Evolutionary conservation across 2,113 vertebrate species (phyloP).

Genomic region (Oreocharis arfaki): DNA sequence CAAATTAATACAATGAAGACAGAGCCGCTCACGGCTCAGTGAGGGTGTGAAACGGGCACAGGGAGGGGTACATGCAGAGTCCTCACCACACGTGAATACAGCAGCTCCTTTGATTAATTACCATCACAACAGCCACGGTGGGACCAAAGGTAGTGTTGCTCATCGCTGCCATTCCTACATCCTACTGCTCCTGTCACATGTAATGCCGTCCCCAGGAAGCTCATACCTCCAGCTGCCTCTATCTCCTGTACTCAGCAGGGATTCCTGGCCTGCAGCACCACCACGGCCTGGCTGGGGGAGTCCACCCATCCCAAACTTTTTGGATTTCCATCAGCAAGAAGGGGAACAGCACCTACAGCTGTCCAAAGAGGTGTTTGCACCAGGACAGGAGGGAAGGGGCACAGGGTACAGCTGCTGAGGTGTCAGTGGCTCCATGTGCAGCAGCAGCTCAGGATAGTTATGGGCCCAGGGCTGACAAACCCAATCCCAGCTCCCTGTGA

Average conservation of each 20-base stretch:
- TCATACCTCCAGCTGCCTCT: background rate
- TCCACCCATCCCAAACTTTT: too few relatives aligned
- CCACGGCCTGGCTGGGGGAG: accelerated
- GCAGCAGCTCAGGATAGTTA: background rate
- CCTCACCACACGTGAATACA: background rate
- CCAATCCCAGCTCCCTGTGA: background rate
- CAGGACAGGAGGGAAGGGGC: background rate
- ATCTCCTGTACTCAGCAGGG: background rate
- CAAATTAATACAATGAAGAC: background rate
- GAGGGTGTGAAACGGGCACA: background rate
- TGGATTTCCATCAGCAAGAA: background rate
- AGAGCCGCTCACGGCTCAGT: background rate
- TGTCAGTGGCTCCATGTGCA: background rate
- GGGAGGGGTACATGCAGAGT: background rate
- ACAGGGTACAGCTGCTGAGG: background rate
- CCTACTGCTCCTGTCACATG: background rate
- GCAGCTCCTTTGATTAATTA: background rate
- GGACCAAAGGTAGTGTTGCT: background rate
- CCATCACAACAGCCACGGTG: background rate
- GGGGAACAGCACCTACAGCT: background rate
- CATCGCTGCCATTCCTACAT: background rate
- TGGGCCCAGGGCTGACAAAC: background rate
- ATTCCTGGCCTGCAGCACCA: accelerated
- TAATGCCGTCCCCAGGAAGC: background rate
- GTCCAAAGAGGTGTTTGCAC: background rate